These are phyloP conservation scores for Phymastichus coffea DNA, from an alignment of 1,140 invertebrate species.

Conservation along the genomic window DNA sequence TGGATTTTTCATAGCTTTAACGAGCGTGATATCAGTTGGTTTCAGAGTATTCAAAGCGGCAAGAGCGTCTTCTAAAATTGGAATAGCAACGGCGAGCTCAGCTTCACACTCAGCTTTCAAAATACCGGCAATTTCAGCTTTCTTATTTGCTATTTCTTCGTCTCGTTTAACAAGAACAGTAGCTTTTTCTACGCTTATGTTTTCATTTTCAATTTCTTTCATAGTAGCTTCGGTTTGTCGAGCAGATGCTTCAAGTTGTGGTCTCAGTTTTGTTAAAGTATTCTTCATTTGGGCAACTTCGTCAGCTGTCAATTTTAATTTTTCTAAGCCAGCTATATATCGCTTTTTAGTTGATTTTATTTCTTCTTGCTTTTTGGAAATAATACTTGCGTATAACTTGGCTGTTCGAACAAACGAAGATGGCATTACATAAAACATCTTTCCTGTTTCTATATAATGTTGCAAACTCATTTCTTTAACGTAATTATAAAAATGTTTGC, in stretches of 20 bases:
- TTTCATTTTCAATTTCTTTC: slow-evolving; percentile 68
- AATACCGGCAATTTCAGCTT: slow-evolving; percentile 64
- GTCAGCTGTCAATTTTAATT: slow-evolving; percentile 63
- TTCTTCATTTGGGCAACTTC: slow-evolving; percentile 68
- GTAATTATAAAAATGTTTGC: slow-evolving; percentile 63
- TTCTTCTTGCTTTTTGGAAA: slow-evolving; percentile 60
- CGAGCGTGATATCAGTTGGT: slow-evolving; percentile 72
- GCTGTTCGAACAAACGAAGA: slow-evolving; percentile 63
- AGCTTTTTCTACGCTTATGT: slow-evolving; percentile 67
- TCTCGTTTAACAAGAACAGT: slow-evolving; percentile 67
- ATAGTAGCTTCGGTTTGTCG: slow-evolving; percentile 66
- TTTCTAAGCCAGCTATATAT: slow-evolving; percentile 67
- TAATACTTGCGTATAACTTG: slow-evolving; percentile 58
- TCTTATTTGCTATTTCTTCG: slow-evolving; percentile 67
- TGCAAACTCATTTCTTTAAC: slow-evolving; percentile 48
- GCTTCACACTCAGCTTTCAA: slow-evolving; percentile 70
- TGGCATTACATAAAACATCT: slow-evolving; percentile 59
- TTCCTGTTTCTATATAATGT: slow-evolving; percentile 45
- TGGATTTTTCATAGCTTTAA: slow-evolving; percentile 83
- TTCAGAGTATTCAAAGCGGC: slow-evolving; percentile 76
- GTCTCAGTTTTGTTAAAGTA: slow-evolving; percentile 65
- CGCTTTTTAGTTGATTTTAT: slow-evolving; percentile 56
- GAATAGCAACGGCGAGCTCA: slow-evolving; percentile 70
- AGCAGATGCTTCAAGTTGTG: slow-evolving; percentile 68
- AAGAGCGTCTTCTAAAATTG: slow-evolving; percentile 63